Evolutionary conservation across 2,113 vertebrate genomes (phyloP).

Genomic region (Lophochroa leadbeateri): DNA sequence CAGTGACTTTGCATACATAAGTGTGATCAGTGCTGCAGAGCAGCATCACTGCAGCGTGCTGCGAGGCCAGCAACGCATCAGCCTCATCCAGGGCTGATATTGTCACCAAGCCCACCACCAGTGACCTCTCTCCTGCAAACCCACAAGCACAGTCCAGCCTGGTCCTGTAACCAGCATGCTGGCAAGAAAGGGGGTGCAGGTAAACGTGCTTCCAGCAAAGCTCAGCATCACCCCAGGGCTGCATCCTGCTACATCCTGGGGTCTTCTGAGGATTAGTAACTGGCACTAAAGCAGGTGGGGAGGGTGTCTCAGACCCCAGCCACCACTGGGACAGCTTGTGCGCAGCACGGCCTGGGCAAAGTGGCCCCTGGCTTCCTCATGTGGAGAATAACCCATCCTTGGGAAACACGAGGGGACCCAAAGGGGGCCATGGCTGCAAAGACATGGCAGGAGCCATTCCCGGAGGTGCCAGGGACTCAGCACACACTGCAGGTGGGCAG

Average conservation of each 20-base stretch:
- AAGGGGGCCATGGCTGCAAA: background rate
- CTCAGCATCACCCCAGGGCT: background rate
- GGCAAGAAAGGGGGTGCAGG: background rate
- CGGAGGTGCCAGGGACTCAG: background rate
- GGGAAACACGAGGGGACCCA: background rate
- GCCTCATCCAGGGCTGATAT: accelerated
- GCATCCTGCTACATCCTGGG: background rate
- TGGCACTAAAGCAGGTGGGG: background rate
- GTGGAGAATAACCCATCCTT: background rate
- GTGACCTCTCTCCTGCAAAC: background rate
- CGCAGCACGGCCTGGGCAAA: background rate
- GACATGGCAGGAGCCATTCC: background rate
- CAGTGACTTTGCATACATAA: background rate
- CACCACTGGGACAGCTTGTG: background rate
- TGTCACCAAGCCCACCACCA: background rate
- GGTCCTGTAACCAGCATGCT: background rate
- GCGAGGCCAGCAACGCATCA: accelerated
- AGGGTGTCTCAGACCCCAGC: background rate
- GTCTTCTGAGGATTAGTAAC: background rate
- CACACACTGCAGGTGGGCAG: background rate
- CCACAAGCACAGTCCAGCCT: background rate
- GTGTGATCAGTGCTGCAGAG: background rate
- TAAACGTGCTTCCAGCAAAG: background rate
- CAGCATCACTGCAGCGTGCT: accelerated
- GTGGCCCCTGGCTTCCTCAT: background rate